phyloP scores from a whole-genome alignment of 2,113 vertebrate species.

The Sorex fumeus region DNA sequence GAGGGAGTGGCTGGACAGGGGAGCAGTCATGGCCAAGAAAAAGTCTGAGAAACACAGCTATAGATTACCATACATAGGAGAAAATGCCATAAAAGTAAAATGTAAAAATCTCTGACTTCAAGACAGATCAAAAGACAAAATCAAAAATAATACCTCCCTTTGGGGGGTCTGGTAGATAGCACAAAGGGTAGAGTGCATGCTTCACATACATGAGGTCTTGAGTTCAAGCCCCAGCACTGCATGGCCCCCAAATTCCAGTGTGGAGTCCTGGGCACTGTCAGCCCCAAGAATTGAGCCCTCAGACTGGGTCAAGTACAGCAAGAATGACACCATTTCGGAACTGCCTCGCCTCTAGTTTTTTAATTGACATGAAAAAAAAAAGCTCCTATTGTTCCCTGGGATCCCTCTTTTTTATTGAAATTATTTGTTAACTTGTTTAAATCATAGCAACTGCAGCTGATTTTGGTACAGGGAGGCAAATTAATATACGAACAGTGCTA shows the following conservation, averaged over 20 bases:
- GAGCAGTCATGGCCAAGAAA: not conserved
- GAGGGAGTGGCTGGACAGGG: too few species aligned
- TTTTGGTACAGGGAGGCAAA: conserved; percentile 11
- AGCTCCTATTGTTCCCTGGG: not conserved
- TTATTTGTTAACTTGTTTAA: conserved; percentile 43
- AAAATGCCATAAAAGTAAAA: conserved; percentile 3
- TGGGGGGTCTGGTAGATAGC: too few species aligned
- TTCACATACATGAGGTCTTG: too few species aligned
- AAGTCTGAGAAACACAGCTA: not conserved
- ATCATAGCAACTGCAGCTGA: conserved; percentile 12
- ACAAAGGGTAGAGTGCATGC: too few species aligned
- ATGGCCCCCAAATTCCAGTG: too few species aligned
- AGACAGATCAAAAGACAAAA: conserved; percentile 24
- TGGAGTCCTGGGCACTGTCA: too few species aligned
- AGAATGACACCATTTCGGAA: too few species aligned
- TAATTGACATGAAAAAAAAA: not conserved
- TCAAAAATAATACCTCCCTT: conserved; percentile 10
- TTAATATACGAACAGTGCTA: not conserved
- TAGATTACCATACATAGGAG: not conserved
- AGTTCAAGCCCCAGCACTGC: too few species aligned
- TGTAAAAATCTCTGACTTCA: not conserved
- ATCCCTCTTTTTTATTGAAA: conserved; percentile 46
- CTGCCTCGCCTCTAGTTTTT: too few species aligned
- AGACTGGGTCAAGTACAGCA: too few species aligned
- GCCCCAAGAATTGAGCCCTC: too few species aligned